Evolutionary conservation across 2,113 vertebrate species (phyloP), one percentile per base, ranked within the genome.

Genomic region (Lathamus discolor): DNA sequence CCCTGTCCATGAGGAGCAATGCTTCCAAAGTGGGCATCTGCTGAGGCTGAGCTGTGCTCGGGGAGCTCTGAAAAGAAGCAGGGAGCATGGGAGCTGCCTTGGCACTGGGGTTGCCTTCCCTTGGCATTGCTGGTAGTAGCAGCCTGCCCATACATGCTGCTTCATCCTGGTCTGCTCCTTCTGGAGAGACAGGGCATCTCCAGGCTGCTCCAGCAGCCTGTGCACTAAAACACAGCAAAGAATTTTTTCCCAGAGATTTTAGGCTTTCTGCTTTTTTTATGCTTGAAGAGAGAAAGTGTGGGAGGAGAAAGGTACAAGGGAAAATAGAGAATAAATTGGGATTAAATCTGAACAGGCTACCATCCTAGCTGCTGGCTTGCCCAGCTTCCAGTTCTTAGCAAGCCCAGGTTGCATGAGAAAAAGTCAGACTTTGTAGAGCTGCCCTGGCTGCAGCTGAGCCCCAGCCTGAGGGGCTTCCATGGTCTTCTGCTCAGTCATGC

Each of bases 241-340:
- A 80, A 66, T 92, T 87, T 95, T 95, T 81, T 93, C 24, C 76
- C 59, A 75, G 83, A 93, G 80, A 83, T 90, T 94, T 95, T 92
- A 88, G 76, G 62, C 69, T 92, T 92, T 86, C 91, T 86, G 72
- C 76, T 83, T 90, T 96, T 92, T 96, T 96, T 85, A 24, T 95
- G 68, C 79, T 92, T n/a, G 35, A 75, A 88, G 83, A 86, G 81
- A 70, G 83, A 81, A 95, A 89, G 83, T 57, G 74, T 33, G 37
- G 69, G 69, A 88, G 80, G 80, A 84, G 61, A 93, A 94, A 86
- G 80, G 77, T 92, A 91, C 86, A 88, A 91, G 69, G 48, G 39
- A 91, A 95, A 94, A 92, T 24, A 93, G 73, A 90, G 94, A 95
- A 83, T 70, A 90, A 64, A 33, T 78, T 80, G 74, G 83, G 64